Base-by-base conservation (phyloP, 2,113 vertebrate genomes). In the Vimba vimba region DNA sequence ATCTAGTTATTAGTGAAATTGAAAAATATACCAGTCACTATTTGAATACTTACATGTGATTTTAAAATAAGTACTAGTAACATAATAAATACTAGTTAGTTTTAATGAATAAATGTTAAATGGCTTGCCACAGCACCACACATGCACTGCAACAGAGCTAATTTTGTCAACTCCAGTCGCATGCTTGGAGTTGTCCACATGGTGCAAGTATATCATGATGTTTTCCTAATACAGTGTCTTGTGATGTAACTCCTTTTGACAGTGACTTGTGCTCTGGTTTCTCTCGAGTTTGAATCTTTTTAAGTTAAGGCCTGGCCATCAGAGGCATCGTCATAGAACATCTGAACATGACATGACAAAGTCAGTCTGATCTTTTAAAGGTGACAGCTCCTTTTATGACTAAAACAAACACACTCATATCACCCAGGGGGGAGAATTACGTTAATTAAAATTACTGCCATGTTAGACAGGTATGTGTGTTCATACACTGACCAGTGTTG, bases 91-190 rank as follows among this genome's bases (percentile, higher is more conserved):
- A 47, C 19, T 47, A 50, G 43, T 75, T 25, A 15, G 4, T 30
- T 59, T 79, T 79, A 43, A 23, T 60, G 55, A 12, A 36, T 52
- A 39, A 79, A 62, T 79, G 55, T 79, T 39, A 15, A 62, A 43
- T 39, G 21, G 77, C 77, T 79, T 79, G 77, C 77, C 77, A 79
- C 30, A 75, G 23, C 50, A 75, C 12, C 50, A 79, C 79, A 86
- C 85, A 71, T 71, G 85, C 68, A 82, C 77, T 79, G 66, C 59
- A 76, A 62, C 81, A 57, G 19, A 23, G 60, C 83, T 87, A 57
- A 75, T 78, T 87, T 85, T 79, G 83, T 73, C 86, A 87, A 57
- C 82, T 87, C 78, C 45, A 66, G 83, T 89, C 45, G 74, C 83
- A 82, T 69, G 50, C 79, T 71, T 52, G 15, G 78, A 81, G 79